Evolutionary conservation across 2,888 invertebrate genomes (phyloP).

Genomic region (Luperina nickerlii): DNA sequence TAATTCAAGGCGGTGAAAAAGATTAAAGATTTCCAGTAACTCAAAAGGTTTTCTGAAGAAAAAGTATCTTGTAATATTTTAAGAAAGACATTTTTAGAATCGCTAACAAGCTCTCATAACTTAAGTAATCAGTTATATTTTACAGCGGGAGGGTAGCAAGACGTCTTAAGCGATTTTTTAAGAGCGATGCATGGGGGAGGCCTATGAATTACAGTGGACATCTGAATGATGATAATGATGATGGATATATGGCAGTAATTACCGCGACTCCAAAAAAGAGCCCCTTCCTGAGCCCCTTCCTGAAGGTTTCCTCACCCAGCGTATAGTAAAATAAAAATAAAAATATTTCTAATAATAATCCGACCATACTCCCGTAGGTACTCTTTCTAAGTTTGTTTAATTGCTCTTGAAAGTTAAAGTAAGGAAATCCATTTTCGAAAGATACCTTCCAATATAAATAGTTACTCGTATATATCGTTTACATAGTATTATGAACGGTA

Average conservation of each 20-base stretch:
- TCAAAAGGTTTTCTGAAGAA: conserved; percentile 26
- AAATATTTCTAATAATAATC: neutral
- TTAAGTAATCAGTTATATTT: conserved; percentile 14
- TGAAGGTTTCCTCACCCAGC: conserved; percentile 94
- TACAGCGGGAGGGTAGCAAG: no score
- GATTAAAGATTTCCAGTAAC: conserved; percentile 38
- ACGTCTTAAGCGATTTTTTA: no score
- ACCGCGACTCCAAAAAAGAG: conserved; percentile 92
- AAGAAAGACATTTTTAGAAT: neutral
- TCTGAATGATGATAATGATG: neutral
- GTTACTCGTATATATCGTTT: conserved; percentile 2
- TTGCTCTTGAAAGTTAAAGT: neutral
- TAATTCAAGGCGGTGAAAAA: conserved; percentile 23
- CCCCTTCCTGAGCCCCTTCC: conserved; percentile 92
- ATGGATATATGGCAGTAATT: conserved; percentile 26
- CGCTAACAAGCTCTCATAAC: conserved; percentile 2
- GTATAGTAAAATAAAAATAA: conserved; percentile 90
- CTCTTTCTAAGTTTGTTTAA: no score
- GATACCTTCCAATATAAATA: conserved; percentile 6
- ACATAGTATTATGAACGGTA: conserved; percentile 23
- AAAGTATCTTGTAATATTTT: conserved; percentile 18
- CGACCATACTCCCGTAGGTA: neutral
- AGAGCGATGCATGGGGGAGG: neutral
- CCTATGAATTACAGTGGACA: neutral
- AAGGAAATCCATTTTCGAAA: conserved; percentile 10